phyloP scores from a whole-genome alignment of 2,888 invertebrate species.

The Epinotia demarniana region DNA sequence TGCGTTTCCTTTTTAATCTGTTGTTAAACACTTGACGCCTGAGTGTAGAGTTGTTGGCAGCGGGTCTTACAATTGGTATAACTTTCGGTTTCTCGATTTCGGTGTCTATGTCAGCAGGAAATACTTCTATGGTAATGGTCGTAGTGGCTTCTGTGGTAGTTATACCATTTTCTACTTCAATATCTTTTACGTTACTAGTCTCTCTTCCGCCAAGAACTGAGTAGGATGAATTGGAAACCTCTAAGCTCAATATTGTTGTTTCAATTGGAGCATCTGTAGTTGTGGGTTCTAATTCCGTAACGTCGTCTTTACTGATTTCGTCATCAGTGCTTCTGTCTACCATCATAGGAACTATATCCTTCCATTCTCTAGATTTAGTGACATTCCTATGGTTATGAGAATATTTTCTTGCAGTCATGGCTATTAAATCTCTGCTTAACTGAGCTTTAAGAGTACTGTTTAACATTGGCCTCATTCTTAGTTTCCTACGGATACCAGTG shows the following conservation, averaged over 20 bases:
- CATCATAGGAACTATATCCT: slow-evolving; percentile 61
- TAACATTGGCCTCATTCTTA: slow-evolving; percentile 66
- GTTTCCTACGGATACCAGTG: slow-evolving; percentile 63
- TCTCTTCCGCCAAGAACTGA: background rate
- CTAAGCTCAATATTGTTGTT: slow-evolving; percentile 20
- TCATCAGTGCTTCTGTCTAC: slow-evolving; percentile 54
- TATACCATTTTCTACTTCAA: slow-evolving; percentile 47
- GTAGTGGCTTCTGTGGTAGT: slow-evolving; percentile 51
- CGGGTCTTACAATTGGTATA: slow-evolving; percentile 55
- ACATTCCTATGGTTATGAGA: slow-evolving; percentile 64
- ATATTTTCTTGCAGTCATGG: slow-evolving; percentile 67
- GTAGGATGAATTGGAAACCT: slow-evolving; percentile 10
- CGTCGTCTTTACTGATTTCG: slow-evolving; percentile 48
- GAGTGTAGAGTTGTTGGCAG: slow-evolving; percentile 60
- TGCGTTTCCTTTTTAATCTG: slow-evolving; percentile 70
- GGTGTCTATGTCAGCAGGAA: slow-evolving; percentile 52
- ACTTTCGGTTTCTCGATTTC: slow-evolving; percentile 56
- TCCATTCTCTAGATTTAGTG: slow-evolving; percentile 69
- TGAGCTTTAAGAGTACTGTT: slow-evolving; percentile 68
- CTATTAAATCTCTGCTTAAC: slow-evolving; percentile 70
- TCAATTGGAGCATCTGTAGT: slow-evolving; percentile 24
- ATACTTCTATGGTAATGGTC: slow-evolving; percentile 51
- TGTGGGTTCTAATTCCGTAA: slow-evolving; percentile 54
- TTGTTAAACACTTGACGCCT: slow-evolving; percentile 70
- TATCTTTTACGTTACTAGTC: slow-evolving; percentile 34